phyloP scores from a whole-genome alignment of 2,888 invertebrate genomes.

The Carcina quercana region DNA sequence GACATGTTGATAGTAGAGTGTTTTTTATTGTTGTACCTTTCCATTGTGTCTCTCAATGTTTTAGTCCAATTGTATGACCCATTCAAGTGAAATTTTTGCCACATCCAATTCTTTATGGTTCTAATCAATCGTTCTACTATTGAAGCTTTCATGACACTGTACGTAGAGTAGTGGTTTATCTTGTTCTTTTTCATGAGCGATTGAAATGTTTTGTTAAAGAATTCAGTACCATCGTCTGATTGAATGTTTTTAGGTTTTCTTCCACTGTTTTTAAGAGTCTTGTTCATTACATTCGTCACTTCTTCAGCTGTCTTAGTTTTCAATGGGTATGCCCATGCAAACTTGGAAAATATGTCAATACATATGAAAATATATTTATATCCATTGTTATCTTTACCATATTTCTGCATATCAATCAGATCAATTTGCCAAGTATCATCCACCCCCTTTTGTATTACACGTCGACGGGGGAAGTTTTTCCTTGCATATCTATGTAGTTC shows the following conservation, averaged over 20 bases:
- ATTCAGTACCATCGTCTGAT: constrained; percentile 12
- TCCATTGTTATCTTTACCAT: constrained; percentile 10
- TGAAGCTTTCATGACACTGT: neutral
- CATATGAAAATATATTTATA: constrained; percentile 11
- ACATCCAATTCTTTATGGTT: constrained; percentile 10
- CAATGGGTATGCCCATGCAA: constrained; percentile 10
- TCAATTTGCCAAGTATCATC: constrained; percentile 53
- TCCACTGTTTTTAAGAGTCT: neutral
- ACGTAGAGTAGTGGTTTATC: constrained; percentile 1
- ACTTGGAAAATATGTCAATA: constrained; percentile 15
- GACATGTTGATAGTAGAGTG: constrained; percentile 2
- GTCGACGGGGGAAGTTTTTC: constrained; percentile 31
- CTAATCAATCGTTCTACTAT: constrained; percentile 2
- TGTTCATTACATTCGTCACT: neutral
- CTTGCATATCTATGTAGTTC: constrained; percentile 16
- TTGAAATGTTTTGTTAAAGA: constrained; percentile 4
- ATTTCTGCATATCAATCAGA: constrained; percentile 26
- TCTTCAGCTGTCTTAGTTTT: constrained; percentile 8
- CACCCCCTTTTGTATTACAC: constrained; percentile 32
- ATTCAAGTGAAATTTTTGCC: constrained; percentile 3
- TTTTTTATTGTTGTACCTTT: constrained; percentile 1
- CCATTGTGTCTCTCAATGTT: neutral
- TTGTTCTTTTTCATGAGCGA: neutral
- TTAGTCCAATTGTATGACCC: constrained; percentile 1
- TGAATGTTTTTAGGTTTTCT: constrained; percentile 12